Percentiles rank a stretch among this genome's conserved stretches.
phyloP scores from a whole-genome alignment of 2,113 vertebrate genomes.

The Neolamprologus fasciatus region DNA sequence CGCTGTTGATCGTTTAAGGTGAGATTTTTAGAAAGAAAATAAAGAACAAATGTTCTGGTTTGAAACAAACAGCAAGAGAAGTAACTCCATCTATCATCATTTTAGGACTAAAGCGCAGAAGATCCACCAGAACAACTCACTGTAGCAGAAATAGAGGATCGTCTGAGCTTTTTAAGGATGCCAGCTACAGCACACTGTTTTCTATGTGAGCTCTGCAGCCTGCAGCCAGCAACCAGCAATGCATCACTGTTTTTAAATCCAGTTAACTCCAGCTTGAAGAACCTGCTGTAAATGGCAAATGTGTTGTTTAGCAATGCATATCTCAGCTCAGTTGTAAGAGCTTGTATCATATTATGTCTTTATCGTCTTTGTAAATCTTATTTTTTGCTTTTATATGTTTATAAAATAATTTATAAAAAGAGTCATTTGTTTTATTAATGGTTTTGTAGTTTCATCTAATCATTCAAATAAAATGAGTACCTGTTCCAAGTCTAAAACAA shows the following conservation, averaged over 20 bases:
- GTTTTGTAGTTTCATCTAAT: neutral
- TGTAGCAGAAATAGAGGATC: accelerated
- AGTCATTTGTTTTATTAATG: neutral
- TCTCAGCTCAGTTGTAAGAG: conserved; percentile 10
- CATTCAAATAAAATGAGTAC: neutral
- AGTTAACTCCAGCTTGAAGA: neutral
- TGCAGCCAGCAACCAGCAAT: neutral
- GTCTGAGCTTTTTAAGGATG: neutral
- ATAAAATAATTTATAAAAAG: neutral
- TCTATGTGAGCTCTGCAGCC: neutral
- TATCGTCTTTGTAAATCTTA: neutral
- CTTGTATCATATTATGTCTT: neutral
- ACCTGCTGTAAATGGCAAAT: neutral
- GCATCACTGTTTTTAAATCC: neutral
- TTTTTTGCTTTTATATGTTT: neutral
- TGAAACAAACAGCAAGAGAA: neutral
- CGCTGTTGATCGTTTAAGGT: conserved; percentile 39
- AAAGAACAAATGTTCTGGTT: neutral
- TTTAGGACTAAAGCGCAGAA: conserved; percentile 20
- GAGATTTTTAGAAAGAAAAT: neutral
- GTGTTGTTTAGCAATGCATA: neutral
- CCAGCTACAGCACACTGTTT: neutral
- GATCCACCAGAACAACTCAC: conserved; percentile 11
- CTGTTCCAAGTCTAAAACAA: neutral
- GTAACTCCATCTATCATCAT: neutral